Evolutionary conservation across 2,888 invertebrate species (phyloP).

Genomic region (Philaethria dido): DNA sequence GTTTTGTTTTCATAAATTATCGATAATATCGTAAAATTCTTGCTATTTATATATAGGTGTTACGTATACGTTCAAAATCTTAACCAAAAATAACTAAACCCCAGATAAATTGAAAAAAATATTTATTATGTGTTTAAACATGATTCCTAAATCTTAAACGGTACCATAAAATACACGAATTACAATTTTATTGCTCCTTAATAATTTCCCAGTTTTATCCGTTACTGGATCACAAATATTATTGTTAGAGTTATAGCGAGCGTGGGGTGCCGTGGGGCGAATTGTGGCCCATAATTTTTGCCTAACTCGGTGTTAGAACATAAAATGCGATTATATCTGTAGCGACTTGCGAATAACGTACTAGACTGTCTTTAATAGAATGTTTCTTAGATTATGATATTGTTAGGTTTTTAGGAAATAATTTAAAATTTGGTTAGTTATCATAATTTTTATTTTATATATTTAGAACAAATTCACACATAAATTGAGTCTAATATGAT

Average conservation of each 20-base stretch:
- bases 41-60: too few species aligned
- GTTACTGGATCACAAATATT: constrained; percentile 71
- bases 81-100: neutral
- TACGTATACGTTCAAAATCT: neutral
- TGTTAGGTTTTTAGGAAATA: constrained; percentile 54
- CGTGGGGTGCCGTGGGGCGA: constrained; percentile 77
- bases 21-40: too few species aligned
- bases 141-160: constrained; percentile 18
- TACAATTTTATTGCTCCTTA: constrained; percentile 54
- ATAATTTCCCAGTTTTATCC: constrained; percentile 69
- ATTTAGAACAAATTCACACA: neutral
- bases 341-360: constrained; percentile 75
- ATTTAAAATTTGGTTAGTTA: neutral
- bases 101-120: neutral
- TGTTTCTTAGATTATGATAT: constrained; percentile 70
- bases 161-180: constrained; percentile 38
- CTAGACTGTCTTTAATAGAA: constrained; percentile 71
- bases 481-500: neutral
- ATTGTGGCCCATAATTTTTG: constrained; percentile 78
- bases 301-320: constrained; percentile 81
- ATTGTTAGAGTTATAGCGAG: constrained; percentile 73
- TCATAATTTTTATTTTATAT: neutral
- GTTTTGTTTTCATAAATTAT: too few species aligned
- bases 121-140: neutral
- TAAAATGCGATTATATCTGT: constrained; percentile 81